Percentiles rank a stretch among this genome's conserved stretches.
Evolutionary conservation across 2,113 vertebrate species (phyloP).

Genomic region (Elephas maximus): DNA sequence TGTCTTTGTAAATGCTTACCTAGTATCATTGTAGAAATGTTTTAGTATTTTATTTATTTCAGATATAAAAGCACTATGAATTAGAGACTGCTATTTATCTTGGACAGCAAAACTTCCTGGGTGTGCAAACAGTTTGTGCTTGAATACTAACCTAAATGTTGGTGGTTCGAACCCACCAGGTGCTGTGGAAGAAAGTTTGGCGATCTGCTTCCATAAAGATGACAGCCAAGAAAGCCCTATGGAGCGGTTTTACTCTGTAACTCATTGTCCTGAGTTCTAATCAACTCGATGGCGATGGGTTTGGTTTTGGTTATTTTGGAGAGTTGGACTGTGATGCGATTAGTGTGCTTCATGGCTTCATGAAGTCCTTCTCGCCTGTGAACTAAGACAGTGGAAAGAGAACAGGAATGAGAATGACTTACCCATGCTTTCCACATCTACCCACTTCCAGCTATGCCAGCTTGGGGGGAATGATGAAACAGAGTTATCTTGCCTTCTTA

Average conservation of each 20-base stretch:
- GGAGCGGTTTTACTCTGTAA: background rate
- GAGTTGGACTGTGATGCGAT: background rate
- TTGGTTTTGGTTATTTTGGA: background rate
- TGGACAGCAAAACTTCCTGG: background rate
- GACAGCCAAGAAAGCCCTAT: background rate
- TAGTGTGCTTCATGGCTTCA: background rate
- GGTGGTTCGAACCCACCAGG: background rate
- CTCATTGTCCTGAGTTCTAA: background rate
- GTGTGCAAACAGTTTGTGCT: background rate
- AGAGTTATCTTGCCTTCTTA: background rate
- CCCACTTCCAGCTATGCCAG: background rate
- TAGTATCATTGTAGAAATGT: conserved; percentile 61
- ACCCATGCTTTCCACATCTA: background rate
- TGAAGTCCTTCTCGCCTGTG: background rate
- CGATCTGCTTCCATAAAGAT: background rate
- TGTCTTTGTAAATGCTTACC: background rate
- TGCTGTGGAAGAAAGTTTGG: background rate
- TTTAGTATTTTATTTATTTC: background rate
- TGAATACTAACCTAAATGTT: background rate
- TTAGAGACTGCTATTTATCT: background rate
- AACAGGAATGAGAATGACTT: background rate
- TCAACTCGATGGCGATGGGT: no score
- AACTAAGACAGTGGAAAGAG: background rate
- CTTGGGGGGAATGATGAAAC: background rate
- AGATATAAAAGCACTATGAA: background rate